Base-by-base conservation (phyloP, 2,888 invertebrate genomes). In the Patella caerulea region DNA sequence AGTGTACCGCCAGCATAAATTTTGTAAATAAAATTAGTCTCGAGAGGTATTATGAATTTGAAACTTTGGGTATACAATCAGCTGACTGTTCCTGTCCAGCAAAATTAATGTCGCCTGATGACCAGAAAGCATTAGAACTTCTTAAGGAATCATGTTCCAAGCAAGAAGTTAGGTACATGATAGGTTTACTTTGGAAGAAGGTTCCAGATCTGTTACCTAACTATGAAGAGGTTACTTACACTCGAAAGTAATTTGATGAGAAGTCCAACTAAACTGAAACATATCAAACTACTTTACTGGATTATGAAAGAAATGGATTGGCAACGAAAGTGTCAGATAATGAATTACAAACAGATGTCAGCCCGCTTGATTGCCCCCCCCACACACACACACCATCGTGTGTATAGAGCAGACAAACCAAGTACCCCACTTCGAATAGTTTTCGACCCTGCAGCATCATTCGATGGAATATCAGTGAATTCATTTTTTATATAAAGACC, bases 351-450 rank as follows among this genome's bases (percentile, higher is more conserved):
- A n/a, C n/a, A 24, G 14, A 34, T 34, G 12, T 71, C 17, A 56
- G 45, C 12, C 74, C 78, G 59, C n/a, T 74, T 2, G 24, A 55
- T 34, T 78, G 75, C 15, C n/a, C 65, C n/a, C n/a, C n/a, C n/a
- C n/a, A n/a, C n/a, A n/a, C n/a, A n/a, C 5, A 29, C 70, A 12
- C 70, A 73, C 54, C 71, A 78, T 65, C 75, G 56, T 3, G 72
- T 78, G 7, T 71, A 74, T 29, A 24, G 59, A 11, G 34, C 17
- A 7, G 75, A 73, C 19, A 78, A 75, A 52, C 45, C 52, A 17
- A 74, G 74, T n/a, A 74, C 74, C 54, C 78, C 74, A 19, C 59
- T 74, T 7, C 65, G 78, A 75, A 71, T 78, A n/a, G 78, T 78
- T 5, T 78, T 78, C 59, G 74, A 74, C 55, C 78, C 71, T 54